Base-by-base conservation (phyloP, 2,888 invertebrate genomes). In the Noctuana brunneofusca region DNA sequence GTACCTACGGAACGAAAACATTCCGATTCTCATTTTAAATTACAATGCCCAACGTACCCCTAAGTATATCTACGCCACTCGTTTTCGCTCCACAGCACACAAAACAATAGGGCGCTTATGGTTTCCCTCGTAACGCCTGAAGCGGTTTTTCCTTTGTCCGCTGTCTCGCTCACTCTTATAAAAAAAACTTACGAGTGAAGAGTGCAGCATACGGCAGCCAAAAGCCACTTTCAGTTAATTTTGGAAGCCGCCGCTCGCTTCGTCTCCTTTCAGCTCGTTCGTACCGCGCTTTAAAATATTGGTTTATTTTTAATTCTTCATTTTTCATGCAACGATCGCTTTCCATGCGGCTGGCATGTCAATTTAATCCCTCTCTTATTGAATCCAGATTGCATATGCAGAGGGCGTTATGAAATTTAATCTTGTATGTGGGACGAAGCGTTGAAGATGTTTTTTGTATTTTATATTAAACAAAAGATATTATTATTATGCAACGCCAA, bases 171-270 rank as follows among this genome's bases (percentile, higher is more conserved):
- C 75, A 55, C 73, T 69, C 79, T 64, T 58, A 66, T 63, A 63
- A 53, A 43, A 41, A 54, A 57, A 38, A 62, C 48, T 57, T 62
- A 64, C 69, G 83, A 69, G 81, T 38, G 76, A 87, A 68, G 69
- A 78, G 80, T 66, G 66, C 66, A 65, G 79, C 71, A 64, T 70
- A 75, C 69, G 69, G 71, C 72, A 74, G 70, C 79, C 79, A 75
- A 82, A 86, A 86, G 87, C 83, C 84, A 87, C 88, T 89, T 86
- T 85, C 75, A 83, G 89, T 86, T 89, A 90, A 90, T 90, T 90
- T 89, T 84, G 81, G 74, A 71, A 78, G 83, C 81, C 83, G 79
- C 80, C 80, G 81, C 79, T 78, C 76, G 76, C 76, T 76, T 74
- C 76, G 78, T 76, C 79, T 79, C 80, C 74, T 79, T 79, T 81